Conservation (phyloP, 1,140 invertebrate species). For the Probaryconus sp. region DNA sequence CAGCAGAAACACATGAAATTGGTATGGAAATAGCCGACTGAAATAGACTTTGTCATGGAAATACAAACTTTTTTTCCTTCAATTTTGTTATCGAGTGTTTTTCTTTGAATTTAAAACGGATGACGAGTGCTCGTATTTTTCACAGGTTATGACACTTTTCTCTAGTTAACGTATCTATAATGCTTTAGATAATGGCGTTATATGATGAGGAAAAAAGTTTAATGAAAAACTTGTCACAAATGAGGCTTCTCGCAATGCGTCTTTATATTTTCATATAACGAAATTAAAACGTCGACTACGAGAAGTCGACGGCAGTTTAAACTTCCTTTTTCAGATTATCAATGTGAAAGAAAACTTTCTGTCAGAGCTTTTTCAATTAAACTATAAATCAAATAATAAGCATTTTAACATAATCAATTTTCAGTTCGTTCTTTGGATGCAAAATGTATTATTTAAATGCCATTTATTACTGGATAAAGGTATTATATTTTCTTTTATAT, state of each 20-base stretch:
- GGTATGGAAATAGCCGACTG: conserved; percentile 44
- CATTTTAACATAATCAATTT: not conserved
- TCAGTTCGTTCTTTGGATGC: not conserved
- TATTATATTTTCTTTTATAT: too few relatives aligned
- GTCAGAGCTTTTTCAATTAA: not conserved
- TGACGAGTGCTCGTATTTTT: conserved; percentile 40
- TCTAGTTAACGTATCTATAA: conserved; percentile 40
- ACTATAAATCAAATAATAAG: not conserved
- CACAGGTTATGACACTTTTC: conserved; percentile 29
- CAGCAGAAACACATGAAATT: conserved; percentile 48
- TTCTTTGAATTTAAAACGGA: conserved; percentile 47
- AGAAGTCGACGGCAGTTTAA: not conserved
- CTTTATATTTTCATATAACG: conserved; percentile 8
- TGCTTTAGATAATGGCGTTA: conserved; percentile 18
- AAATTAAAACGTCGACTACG: conserved; percentile 15
- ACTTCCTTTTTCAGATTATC: conserved; percentile 3
- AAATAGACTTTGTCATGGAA: conserved; percentile 55
- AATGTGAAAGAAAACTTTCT: conserved; percentile 12
- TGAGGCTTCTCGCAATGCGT: conserved; percentile 8
- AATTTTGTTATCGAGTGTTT: conserved; percentile 53
- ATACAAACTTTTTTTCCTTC: conserved; percentile 42
- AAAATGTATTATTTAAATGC: too few relatives aligned
- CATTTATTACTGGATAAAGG: too few relatives aligned
- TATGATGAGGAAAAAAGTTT: conserved; percentile 17
- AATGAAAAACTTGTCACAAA: conserved; percentile 12